phyloP scores from a whole-genome alignment of 2,888 invertebrate species.

The Apotomis capreana region DNA sequence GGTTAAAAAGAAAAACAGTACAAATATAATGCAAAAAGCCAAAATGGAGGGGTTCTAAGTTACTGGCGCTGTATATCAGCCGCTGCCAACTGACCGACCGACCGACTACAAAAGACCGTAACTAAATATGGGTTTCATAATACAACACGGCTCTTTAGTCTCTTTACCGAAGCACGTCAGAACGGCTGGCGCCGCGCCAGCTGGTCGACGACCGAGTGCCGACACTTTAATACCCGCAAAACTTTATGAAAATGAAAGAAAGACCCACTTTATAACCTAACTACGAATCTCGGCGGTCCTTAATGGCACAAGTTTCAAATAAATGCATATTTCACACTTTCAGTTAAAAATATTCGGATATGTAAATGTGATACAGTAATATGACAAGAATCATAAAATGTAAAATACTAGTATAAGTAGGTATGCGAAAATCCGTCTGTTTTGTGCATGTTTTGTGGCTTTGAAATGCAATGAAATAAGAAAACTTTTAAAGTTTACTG shows the following conservation, averaged over 20 bases:
- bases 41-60: conserved; percentile 59
- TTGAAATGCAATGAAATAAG: too few species aligned
- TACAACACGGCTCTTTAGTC: too few species aligned
- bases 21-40: conserved; percentile 66
- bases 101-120: too few species aligned
- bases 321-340: conserved; percentile 14
- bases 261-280: conserved; percentile 47
- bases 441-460: too few species aligned
- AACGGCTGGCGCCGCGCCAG: conserved; percentile 61
- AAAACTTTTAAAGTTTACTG: too few species aligned
- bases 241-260: conserved; percentile 72
- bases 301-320: conserved; percentile 22
- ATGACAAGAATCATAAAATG: too few species aligned
- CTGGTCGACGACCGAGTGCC: conserved; percentile 56
- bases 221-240: conserved; percentile 68
- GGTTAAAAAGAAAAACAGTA: conserved; percentile 26
- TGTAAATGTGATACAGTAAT: too few species aligned
- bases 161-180: too few species aligned
- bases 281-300: not conserved
- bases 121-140: too few species aligned
- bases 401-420: too few species aligned
- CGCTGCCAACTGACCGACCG: too few species aligned
- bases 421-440: too few species aligned
- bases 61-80: conserved; percentile 43
- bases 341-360: not conserved